A percentile compares a stretch with the other conserved stretches of the same genome.
Conservation (phyloP, 1,140 invertebrate genomes). For the Psilanteris sp. region DNA sequence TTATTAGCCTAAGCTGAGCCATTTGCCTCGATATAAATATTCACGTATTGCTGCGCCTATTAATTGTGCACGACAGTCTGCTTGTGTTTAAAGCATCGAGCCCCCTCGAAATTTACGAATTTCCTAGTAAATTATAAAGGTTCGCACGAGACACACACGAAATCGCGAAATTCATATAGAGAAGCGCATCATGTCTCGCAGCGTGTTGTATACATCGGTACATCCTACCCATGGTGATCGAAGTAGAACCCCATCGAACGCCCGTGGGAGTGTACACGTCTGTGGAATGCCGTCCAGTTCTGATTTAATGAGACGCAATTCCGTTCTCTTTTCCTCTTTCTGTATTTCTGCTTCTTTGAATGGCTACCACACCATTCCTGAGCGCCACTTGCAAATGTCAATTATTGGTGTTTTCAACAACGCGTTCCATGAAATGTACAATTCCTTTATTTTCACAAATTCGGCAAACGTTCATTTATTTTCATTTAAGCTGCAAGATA, state of each 20-base stretch:
- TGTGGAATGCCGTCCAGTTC: slow-evolving; percentile 78
- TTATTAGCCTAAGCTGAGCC: slow-evolving; percentile 36
- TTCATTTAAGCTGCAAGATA: neutral
- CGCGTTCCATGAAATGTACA: neutral
- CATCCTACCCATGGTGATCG: slow-evolving; percentile 77
- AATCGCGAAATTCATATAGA: slow-evolving; percentile 64
- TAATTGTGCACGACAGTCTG: slow-evolving; percentile 22
- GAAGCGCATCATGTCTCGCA: slow-evolving; percentile 75
- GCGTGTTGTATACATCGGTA: slow-evolving; percentile 76
- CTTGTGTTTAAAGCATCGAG: slow-evolving; percentile 2
- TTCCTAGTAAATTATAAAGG: slow-evolving; percentile 61
- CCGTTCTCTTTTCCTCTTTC: slow-evolving; percentile 60
- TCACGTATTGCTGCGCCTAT: slow-evolving; percentile 6
- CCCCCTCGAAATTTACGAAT: slow-evolving; percentile 30
- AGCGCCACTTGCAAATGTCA: slow-evolving; percentile 23
- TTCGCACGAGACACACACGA: slow-evolving; percentile 68
- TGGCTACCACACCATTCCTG: slow-evolving; percentile 18
- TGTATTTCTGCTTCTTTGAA: slow-evolving; percentile 55
- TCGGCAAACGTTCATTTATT: neutral
- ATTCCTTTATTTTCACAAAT: slow-evolving; percentile 4
- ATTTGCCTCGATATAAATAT: slow-evolving; percentile 29
- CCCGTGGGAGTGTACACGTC: slow-evolving; percentile 80
- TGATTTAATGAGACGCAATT: slow-evolving; percentile 80
- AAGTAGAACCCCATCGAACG: slow-evolving; percentile 78
- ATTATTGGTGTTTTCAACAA: slow-evolving; percentile 17